phyloP scores from a whole-genome alignment of 2,888 invertebrate species.

The Lithophane ornitopus region DNA sequence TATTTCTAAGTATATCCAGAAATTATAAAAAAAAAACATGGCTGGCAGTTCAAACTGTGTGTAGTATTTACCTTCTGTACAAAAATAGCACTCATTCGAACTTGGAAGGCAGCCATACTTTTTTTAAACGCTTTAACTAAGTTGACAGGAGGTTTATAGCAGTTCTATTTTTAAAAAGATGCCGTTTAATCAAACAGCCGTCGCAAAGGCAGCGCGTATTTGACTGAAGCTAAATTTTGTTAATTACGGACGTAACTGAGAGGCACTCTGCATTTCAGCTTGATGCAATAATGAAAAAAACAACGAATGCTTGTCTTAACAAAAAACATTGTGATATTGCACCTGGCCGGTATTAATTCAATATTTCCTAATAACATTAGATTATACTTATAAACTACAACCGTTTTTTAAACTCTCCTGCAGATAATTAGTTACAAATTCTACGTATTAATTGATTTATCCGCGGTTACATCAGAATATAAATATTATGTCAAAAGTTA shows the following conservation, averaged over 20 bases:
- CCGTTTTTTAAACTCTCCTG: not conserved
- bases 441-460: not conserved
- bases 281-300: conserved; percentile 30
- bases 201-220: conserved; percentile 45
- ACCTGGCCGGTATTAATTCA: not conserved
- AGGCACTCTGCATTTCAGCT: conserved; percentile 25
- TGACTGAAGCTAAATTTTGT: conserved; percentile 44
- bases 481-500: not conserved
- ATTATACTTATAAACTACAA: not conserved
- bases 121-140: conserved; percentile 52
- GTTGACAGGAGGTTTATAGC: conserved; percentile 43
- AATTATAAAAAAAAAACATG: not conserved
- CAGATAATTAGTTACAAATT: not conserved
- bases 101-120: conserved; percentile 14
- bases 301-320: not conserved
- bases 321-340: conserved; percentile 8
- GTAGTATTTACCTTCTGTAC: not conserved
- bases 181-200: conserved; percentile 29
- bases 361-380: not conserved
- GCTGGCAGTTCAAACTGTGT: not conserved
- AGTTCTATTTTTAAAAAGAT: conserved; percentile 50
- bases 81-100: conserved; percentile 28
- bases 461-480: too few species aligned
- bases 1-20: not conserved
- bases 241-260: conserved; percentile 45